Evolutionary conservation across 2,888 invertebrate genomes (phyloP).

Genomic region (Eutolmus rufibarbis): DNA sequence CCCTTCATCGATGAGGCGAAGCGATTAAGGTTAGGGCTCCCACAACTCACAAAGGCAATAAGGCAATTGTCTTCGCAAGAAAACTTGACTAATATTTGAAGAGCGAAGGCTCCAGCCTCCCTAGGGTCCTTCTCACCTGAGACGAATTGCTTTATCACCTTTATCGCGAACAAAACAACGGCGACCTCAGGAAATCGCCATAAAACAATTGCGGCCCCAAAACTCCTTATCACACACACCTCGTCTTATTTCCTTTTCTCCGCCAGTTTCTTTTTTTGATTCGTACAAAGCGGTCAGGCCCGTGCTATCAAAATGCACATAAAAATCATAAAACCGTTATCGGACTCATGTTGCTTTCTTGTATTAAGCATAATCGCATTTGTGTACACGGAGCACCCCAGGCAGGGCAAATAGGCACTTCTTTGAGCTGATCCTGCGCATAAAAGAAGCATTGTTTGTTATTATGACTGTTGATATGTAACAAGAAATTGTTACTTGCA

Average conservation of each 20-base stretch:
- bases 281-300: not conserved
- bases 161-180: not conserved
- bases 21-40: slow-evolving; percentile 69
- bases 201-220: not conserved
- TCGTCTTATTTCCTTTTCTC: not conserved
- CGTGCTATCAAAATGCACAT: not conserved
- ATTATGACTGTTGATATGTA: not conserved
- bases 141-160: not conserved
- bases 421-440: not conserved
- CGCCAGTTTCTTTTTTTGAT: not conserved
- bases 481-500: not conserved
- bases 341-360: not conserved
- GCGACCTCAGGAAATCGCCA: not conserved
- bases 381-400: not conserved
- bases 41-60: not conserved
- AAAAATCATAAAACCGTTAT: not conserved
- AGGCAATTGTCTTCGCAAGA: not conserved
- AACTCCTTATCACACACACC: not conserved
- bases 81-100: not conserved
- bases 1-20: slow-evolving; percentile 97
- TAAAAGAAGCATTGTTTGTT: not conserved
- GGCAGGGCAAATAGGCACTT: not conserved
- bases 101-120: not conserved
- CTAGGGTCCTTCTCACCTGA: not conserved
- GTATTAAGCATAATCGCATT: not conserved